These are phyloP conservation scores for Galagoides demidoff DNA, from an alignment of 2,797 vertebrate genomes.

Conservation along the genomic window DNA sequence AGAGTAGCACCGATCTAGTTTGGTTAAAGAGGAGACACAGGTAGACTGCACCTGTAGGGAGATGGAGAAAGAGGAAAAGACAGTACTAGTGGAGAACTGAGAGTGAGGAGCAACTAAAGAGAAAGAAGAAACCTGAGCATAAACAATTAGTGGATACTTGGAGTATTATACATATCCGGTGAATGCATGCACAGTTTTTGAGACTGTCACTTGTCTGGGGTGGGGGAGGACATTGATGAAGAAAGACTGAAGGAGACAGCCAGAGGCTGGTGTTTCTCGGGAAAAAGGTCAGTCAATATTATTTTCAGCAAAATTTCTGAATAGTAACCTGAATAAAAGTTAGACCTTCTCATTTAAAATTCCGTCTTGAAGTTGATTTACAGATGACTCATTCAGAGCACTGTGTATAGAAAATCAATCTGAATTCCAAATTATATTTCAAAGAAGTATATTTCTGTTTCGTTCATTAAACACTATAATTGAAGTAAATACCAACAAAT, in stretches of 20 bases:
- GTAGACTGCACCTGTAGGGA: neutral
- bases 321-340: constrained; percentile 36
- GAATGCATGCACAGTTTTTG: neutral
- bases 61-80: neutral
- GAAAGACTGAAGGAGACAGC: neutral
- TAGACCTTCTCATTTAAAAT: constrained; percentile 1
- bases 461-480: neutral
- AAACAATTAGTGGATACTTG: neutral
- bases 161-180: neutral
- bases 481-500: constrained; percentile 6
- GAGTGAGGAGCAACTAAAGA: neutral
- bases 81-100: neutral
- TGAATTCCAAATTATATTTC: constrained; percentile 24
- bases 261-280: neutral
- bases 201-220: neutral
- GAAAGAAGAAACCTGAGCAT: neutral
- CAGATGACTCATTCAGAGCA: neutral
- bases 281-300: neutral
- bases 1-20: neutral
- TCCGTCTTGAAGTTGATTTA: constrained; percentile 22
- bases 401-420: neutral
- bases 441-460: constrained; percentile 4
- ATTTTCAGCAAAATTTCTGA: constrained; percentile 38
- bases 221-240: fast-evolving
- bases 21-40: neutral